Evolutionary conservation across 2,113 vertebrate species (phyloP).

Genomic region (Pterocles gutturalis): DNA sequence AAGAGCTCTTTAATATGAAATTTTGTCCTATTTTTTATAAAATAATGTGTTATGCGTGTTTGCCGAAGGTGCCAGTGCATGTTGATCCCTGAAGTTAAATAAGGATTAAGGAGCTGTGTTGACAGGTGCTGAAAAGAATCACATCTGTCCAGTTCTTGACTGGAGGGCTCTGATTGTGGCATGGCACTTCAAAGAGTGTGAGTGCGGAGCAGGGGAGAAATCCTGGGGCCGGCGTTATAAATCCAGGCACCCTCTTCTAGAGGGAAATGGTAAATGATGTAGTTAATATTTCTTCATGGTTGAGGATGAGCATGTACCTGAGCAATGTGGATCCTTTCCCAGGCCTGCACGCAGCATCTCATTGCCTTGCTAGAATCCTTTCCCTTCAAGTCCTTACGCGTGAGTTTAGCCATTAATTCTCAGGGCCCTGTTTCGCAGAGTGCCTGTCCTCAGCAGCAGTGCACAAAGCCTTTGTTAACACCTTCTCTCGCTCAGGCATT

Average conservation of each 20-base stretch:
- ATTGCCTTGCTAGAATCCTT: background rate
- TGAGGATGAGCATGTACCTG: background rate
- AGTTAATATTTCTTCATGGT: background rate
- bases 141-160: background rate
- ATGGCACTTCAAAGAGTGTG: background rate
- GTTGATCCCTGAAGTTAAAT: conserved; percentile 30
- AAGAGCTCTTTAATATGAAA: background rate
- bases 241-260: background rate
- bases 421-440: background rate
- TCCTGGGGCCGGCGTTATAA: background rate
- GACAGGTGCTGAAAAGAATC: background rate
- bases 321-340: background rate
- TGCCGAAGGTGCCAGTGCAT: background rate
- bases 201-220: background rate
- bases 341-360: background rate
- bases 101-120: background rate
- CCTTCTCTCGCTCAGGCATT: background rate
- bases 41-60: background rate
- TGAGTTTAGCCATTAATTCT: background rate
- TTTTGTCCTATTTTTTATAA: background rate
- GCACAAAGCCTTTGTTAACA: background rate
- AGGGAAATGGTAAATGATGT: background rate
- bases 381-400: background rate
- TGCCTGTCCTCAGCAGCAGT: background rate
- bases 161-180: background rate